These are phyloP conservation scores for Thaumetopoea pityocampa DNA, from an alignment of 1,140 invertebrate species.

Conservation along the genomic window DNA sequence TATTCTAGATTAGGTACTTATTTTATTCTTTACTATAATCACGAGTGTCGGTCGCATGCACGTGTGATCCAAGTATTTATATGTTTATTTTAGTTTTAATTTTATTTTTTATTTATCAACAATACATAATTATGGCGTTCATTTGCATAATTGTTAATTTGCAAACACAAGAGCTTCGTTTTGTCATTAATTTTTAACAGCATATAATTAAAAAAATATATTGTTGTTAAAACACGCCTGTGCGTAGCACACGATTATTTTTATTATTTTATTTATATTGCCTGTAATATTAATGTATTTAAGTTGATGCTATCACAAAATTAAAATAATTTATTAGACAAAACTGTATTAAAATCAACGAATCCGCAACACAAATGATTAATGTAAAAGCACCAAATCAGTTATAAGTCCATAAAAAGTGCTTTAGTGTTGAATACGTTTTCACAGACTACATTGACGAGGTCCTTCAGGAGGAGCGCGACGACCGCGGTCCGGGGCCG, in stretches of 20 bases:
- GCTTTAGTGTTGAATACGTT: slow-evolving; percentile 11
- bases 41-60: slow-evolving; percentile 73
- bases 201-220: no score
- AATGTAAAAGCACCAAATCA: no score
- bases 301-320: neutral
- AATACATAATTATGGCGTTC: slow-evolving; percentile 9
- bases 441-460: slow-evolving; percentile 87
- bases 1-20: slow-evolving; percentile 78
- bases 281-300: slow-evolving; percentile 8
- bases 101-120: slow-evolving; percentile 23
- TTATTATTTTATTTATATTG: slow-evolving; percentile 18
- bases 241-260: no score
- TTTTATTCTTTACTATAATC: slow-evolving; percentile 65
- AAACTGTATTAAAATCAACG: no score
- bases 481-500: slow-evolving; percentile 77
- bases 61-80: slow-evolving; percentile 60
- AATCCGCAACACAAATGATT: no score
- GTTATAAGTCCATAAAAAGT: neutral
- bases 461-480: slow-evolving; percentile 84
- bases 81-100: no score
- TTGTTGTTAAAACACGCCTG: neutral
- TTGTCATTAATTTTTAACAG: no score
- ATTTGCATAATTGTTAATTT: slow-evolving; percentile 25
- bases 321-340: no score
- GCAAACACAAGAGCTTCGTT: slow-evolving; percentile 35